Evolutionary conservation across 2,888 invertebrate species (phyloP).

Genomic region (Dolomedes plantarius): DNA sequence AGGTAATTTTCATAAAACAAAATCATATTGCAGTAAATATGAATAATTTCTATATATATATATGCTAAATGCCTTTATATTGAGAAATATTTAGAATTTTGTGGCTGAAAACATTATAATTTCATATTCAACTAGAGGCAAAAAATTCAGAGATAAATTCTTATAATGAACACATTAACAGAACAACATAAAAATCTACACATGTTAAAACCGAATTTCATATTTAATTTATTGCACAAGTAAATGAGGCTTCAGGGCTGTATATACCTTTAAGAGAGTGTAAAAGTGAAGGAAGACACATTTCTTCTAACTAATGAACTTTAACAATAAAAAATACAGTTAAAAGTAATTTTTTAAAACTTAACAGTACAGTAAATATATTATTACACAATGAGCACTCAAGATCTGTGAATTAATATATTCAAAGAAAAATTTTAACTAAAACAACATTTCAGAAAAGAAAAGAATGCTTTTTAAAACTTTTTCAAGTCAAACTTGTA

Average conservation of each 20-base stretch:
- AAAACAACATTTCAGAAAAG: background rate
- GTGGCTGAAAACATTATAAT: no score
- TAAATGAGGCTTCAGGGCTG: constrained; percentile 58
- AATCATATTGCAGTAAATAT: no score
- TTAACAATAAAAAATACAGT: constrained; percentile 35
- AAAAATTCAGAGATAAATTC: constrained; percentile 53
- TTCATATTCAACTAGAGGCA: constrained; percentile 29
- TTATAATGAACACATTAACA: constrained; percentile 50
- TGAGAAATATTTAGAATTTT: no score
- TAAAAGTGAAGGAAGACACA: constrained; percentile 36
- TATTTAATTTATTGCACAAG: constrained; percentile 58
- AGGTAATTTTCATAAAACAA: background rate
- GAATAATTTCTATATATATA: no score
- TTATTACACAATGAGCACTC: constrained; percentile 20
- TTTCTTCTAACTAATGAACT: constrained; percentile 38
- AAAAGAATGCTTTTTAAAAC: background rate
- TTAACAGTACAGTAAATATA: constrained; percentile 65
- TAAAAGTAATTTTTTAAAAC: constrained; percentile 60
- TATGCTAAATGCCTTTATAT: no score
- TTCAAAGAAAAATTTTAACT: background rate
- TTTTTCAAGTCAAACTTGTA: background rate
- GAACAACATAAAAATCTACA: constrained; percentile 53
- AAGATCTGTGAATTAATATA: background rate
- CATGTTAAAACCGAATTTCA: constrained; percentile 48
- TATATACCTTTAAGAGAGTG: constrained; percentile 25